phyloP scores from a whole-genome alignment of 2,888 invertebrate species.

The Digitonthophagus gazella region DNA sequence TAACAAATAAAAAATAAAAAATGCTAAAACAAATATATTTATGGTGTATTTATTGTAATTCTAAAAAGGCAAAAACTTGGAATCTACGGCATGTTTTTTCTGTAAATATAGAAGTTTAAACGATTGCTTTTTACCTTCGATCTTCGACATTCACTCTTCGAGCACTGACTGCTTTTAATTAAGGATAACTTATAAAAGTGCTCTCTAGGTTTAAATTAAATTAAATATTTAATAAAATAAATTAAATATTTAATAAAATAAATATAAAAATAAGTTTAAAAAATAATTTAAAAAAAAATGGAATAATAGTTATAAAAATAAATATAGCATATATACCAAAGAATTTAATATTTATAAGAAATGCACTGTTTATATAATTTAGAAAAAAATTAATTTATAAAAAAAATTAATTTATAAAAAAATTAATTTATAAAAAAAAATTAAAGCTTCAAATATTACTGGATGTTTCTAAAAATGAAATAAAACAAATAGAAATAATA shows the following conservation, averaged over 20 bases:
- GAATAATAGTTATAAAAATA: not conserved
- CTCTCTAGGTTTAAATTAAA: not conserved
- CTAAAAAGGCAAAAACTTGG: not conserved
- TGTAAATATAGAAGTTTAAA: not conserved
- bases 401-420: not conserved
- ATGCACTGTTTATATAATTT: not conserved
- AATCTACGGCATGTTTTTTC: not conserved
- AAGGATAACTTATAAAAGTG: not conserved
- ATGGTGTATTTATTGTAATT: not conserved
- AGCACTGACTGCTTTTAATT: not conserved
- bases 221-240: no score
- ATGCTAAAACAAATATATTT: not conserved
- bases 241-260: no score
- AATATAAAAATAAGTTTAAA: no score
- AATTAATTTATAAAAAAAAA: not conserved
- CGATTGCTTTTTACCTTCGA: not conserved
- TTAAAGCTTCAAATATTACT: not conserved
- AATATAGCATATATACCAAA: not conserved
- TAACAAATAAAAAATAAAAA: not conserved
- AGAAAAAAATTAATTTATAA: not conserved
- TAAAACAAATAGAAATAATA: not conserved
- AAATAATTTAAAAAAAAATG: no score
- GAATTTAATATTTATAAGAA: not conserved
- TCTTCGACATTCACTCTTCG: not conserved
- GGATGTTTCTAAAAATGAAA: not conserved